Base-by-base conservation (phyloP, 2,797 vertebrate genomes). In the Crypturellus tataupa region DNA sequence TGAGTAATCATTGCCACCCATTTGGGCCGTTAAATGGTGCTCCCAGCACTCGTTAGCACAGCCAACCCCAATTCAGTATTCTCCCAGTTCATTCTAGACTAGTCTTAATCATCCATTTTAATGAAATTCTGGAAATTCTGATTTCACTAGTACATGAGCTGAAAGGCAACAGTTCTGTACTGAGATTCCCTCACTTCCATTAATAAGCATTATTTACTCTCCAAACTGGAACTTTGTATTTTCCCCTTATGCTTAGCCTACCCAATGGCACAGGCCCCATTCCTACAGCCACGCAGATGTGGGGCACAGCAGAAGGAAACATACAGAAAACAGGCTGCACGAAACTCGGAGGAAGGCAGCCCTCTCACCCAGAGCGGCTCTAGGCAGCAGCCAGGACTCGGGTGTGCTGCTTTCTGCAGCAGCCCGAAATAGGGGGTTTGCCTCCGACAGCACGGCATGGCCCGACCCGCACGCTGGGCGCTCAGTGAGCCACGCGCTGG, bases 341-440 rank as follows among this genome's bases (percentile, higher is more conserved):
- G 87, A 88, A 75, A 80, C 21, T 8, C 35, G 25, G 67, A 46
- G 51, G 72, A 68, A 70, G 44, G 33, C 20, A 67, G 35, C 19
- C 31, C 51, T 65, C 71, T 91, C 37, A 39, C 44, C 58, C 91
- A 17, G 13, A 44, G 47, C 56, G 20, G 37, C 90, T 31, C 68
- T 78, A 53, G 55, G 69, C 88, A 87, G 85, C 73, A 92, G 89
- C 75, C 19, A 81, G 47, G 80, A 62, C 5, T 62, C 31, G 44
- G 8, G 51, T 90, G 68, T 78, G 49, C 56, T 69, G 51, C 35
- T 59, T 56, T 37, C 69, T 83, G 21, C 9, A 79, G 53, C 2
- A 90, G 85, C 31, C 70, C 49, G 62, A 62, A 71, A n/a, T 62
- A 95, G 94, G 49, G 79, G 75, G 35, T 95, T 93, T 92, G 59